Percentiles rank a stretch among this genome's conserved stretches.
Conservation (phyloP, 2,113 vertebrate species). For the Catharus minimus region DNA sequence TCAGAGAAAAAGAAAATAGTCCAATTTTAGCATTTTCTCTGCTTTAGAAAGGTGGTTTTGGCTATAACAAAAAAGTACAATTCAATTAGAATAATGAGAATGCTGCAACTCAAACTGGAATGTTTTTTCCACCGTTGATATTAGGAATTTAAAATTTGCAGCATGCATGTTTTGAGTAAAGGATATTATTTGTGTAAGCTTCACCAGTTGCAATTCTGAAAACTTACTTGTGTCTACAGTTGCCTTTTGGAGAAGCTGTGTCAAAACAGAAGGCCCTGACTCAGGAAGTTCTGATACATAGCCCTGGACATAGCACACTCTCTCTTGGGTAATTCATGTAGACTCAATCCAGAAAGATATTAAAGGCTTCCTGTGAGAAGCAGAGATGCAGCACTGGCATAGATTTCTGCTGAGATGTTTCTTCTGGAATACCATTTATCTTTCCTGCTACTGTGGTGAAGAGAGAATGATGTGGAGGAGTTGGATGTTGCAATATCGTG, state of each 20-base stretch:
- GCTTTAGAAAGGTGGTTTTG: neutral
- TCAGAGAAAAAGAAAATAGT: neutral
- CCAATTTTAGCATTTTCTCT: neutral
- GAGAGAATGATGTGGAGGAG: neutral
- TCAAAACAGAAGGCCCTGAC: neutral
- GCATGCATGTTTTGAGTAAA: neutral
- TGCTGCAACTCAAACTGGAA: neutral
- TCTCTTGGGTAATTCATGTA: neutral
- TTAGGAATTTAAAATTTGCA: neutral
- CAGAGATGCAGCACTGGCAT: neutral
- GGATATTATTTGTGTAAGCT: neutral
- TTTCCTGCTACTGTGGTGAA: neutral
- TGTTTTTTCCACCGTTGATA: accelerated
- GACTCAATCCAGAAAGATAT: neutral
- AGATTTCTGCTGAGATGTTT: slow-evolving; percentile 11
- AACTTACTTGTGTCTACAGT: neutral
- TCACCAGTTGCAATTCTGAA: neutral
- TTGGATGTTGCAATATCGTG: neutral
- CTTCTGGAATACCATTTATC: neutral
- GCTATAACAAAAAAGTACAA: neutral
- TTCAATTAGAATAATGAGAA: neutral
- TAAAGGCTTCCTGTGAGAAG: neutral
- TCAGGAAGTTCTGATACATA: neutral
- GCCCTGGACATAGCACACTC: neutral
- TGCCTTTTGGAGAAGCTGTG: neutral